phyloP scores from a whole-genome alignment of 2,888 invertebrate genomes.

The Ferrisia virgata region DNA sequence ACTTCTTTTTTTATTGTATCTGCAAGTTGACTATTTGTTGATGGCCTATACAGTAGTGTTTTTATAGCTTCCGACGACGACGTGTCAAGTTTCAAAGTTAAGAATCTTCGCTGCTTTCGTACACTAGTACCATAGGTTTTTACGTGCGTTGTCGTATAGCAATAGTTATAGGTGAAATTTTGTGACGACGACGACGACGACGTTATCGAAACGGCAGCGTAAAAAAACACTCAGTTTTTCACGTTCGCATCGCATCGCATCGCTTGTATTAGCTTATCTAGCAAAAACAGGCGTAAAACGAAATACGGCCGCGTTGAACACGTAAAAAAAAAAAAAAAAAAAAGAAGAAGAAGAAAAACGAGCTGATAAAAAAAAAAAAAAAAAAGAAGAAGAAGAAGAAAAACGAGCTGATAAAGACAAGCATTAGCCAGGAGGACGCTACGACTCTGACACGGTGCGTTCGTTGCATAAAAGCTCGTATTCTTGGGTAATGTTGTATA shows the following conservation, averaged over 20 bases:
- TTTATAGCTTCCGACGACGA: neutral
- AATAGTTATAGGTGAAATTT: neutral
- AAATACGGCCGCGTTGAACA: conserved; percentile 1
- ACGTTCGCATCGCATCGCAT: neutral
- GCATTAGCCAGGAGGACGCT: neutral
- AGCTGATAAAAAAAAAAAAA: neutral
- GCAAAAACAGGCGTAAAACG: conserved; percentile 23
- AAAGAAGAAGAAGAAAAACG: neutral
- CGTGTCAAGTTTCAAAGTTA: neutral
- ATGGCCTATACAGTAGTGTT: neutral
- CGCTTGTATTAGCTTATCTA: conserved; percentile 18
- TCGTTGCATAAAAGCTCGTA: neutral
- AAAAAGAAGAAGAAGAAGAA: neutral
- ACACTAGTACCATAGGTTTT: no score
- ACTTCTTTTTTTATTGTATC: no score
- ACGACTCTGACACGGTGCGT: neutral
- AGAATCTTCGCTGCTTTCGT: neutral
- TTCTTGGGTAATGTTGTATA: neutral
- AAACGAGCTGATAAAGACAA: neutral
- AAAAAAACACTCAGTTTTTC: conserved; percentile 24
- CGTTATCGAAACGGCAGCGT: neutral
- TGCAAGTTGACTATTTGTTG: neutral
- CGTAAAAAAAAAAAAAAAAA: conserved; percentile 9
- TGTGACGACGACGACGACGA: neutral
- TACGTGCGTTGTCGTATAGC: neutral